Percentiles rank a stretch among this genome's conserved stretches.
Evolutionary conservation across 2,888 invertebrate species (phyloP).

Genomic region (Nomada ruficornis): DNA sequence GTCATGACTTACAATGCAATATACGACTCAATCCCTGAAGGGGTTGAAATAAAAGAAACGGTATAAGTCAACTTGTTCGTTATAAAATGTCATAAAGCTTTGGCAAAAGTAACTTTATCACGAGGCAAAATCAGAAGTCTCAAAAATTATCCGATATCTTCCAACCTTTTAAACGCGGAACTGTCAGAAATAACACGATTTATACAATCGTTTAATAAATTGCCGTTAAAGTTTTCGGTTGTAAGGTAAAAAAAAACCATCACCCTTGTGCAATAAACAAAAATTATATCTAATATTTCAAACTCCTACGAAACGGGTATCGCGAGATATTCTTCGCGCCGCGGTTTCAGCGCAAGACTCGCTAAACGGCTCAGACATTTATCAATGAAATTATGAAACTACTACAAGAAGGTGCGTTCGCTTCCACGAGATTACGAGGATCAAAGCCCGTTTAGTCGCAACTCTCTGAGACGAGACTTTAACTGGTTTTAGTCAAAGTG

Average conservation of each 20-base stretch:
- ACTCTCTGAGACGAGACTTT: slow-evolving; percentile 69
- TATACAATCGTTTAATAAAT: neutral
- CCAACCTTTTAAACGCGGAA: too few relatives aligned
- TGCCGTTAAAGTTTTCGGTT: neutral
- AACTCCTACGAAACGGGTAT: neutral
- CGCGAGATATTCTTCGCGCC: neutral
- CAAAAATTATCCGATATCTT: too few relatives aligned
- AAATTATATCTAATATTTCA: neutral
- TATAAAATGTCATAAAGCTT: too few relatives aligned
- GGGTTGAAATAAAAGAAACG: too few relatives aligned
- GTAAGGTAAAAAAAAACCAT: slow-evolving; percentile 22
- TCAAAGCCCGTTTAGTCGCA: slow-evolving; percentile 70
- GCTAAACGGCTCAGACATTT: slow-evolving; percentile 60
- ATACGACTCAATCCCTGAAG: too few relatives aligned
- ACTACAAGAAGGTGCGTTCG: slow-evolving; percentile 53
- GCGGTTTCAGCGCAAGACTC: slow-evolving; percentile 23
- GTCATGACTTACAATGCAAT: too few relatives aligned
- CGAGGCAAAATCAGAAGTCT: too few relatives aligned
- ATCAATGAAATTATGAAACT: slow-evolving; percentile 72
- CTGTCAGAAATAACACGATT: too few relatives aligned
- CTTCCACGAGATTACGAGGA: slow-evolving; percentile 71
- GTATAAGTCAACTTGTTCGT: too few relatives aligned
- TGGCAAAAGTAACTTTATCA: too few relatives aligned
- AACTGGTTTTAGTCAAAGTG: slow-evolving; percentile 73
- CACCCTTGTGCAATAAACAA: neutral